These are phyloP conservation scores for Crotalus horridus DNA, from an alignment of 2,113 vertebrate species.

Conservation along the genomic window DNA sequence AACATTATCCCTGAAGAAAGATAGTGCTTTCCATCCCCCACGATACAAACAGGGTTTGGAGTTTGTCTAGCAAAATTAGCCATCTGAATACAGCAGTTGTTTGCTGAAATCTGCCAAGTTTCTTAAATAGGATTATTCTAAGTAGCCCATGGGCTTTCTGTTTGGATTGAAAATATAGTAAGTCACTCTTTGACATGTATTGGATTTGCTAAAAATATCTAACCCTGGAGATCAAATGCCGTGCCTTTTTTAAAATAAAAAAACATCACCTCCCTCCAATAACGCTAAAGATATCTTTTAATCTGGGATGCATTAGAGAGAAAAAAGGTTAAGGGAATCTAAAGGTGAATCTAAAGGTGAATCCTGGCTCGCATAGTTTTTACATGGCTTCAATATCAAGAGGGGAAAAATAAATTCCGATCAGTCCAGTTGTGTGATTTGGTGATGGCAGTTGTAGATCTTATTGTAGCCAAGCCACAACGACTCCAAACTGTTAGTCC, in stretches of 20 bases:
- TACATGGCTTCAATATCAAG: background rate
- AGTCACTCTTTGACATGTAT: background rate
- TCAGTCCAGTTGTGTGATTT: background rate
- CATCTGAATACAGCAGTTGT: background rate
- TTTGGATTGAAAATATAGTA: background rate
- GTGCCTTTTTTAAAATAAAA: background rate
- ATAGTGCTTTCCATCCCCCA: too few relatives aligned
- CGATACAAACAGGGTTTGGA: background rate
- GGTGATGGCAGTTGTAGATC: background rate
- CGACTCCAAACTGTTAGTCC: too few relatives aligned
- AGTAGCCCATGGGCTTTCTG: background rate
- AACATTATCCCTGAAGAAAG: background rate
- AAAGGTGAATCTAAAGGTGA: background rate
- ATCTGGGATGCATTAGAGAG: background rate
- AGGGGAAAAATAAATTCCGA: background rate
- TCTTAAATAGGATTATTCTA: background rate
- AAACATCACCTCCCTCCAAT: background rate
- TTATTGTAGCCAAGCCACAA: background rate
- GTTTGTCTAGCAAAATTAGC: background rate
- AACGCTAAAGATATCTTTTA: background rate
- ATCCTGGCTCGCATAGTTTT: background rate
- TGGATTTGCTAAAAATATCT: background rate
- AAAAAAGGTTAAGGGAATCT: background rate
- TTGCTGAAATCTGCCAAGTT: background rate
- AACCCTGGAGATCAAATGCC: too few relatives aligned